phyloP scores from a whole-genome alignment of 2,797 vertebrate genomes.

The Micrastur ruficollis region DNA sequence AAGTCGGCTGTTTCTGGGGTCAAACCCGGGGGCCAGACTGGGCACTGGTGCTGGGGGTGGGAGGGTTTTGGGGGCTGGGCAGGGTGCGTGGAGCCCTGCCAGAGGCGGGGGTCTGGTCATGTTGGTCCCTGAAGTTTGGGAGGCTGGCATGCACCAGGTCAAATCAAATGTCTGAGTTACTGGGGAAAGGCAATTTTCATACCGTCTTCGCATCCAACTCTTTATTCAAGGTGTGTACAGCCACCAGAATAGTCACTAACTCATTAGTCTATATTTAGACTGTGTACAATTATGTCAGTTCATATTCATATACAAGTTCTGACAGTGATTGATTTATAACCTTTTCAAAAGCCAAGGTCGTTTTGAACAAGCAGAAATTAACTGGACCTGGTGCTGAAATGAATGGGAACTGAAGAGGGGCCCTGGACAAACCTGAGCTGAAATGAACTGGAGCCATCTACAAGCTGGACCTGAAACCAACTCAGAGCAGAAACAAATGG shows the following conservation, averaged over 20 bases:
- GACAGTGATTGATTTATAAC: not conserved
- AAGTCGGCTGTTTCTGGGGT: not conserved
- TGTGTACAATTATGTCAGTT: not conserved
- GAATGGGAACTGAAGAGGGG: not conserved
- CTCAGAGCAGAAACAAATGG: not conserved
- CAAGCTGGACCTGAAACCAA: not conserved
- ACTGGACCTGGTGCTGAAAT: not conserved
- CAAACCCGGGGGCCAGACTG: not conserved
- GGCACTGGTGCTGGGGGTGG: too few relatives aligned
- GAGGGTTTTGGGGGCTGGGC: not conserved
- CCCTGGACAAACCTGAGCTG: not conserved
- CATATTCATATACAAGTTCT: not conserved
- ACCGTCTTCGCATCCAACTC: not conserved
- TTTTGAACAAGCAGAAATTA: not conserved
- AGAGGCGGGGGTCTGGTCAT: not conserved
- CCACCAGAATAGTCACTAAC: not conserved
- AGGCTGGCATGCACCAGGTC: not conserved
- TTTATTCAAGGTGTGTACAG: not conserved
- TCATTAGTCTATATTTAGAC: not conserved
- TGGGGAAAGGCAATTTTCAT: not conserved
- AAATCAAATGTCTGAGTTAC: not conserved
- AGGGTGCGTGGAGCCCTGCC: not conserved
- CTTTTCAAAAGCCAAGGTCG: accelerated
- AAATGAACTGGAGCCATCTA: not conserved
- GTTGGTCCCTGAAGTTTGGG: accelerated